These are phyloP conservation scores for Prolemur simus DNA, from an alignment of 2,113 vertebrate species.

Conservation along the genomic window DNA sequence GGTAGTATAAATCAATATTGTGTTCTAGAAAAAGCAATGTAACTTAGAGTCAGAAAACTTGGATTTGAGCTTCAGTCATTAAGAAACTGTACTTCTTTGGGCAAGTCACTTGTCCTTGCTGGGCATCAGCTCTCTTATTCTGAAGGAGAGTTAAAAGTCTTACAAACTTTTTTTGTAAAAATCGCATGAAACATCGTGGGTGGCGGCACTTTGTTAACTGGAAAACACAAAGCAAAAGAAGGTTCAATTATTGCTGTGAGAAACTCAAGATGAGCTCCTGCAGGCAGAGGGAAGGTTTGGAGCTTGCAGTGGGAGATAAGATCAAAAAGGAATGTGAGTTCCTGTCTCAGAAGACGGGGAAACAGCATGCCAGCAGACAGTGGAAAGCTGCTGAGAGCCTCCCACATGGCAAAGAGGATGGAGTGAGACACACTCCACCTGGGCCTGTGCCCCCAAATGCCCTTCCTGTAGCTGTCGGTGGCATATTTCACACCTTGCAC, in stretches of 20 bases:
- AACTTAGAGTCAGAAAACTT: background rate
- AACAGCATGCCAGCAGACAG: background rate
- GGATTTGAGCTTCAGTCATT: background rate
- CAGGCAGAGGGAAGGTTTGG: background rate
- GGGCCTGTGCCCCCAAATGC: background rate
- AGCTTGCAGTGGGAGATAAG: too few relatives aligned
- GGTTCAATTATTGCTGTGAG: background rate
- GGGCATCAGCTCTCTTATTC: background rate
- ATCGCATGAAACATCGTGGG: background rate
- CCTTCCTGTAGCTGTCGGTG: rapidly evolving
- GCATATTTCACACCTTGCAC: background rate
- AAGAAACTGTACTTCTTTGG: background rate
- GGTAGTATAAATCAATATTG: background rate
- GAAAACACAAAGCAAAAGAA: background rate
- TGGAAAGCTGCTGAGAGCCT: background rate
- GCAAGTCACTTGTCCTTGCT: background rate
- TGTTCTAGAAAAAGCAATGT: background rate
- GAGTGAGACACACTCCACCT: background rate
- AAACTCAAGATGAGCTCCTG: background rate
- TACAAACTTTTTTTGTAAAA: background rate
- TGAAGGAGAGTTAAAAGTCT: background rate
- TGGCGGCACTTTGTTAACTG: background rate
- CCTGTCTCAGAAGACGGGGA: background rate
- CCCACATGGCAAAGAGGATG: background rate
- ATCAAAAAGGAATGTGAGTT: background rate